Percentiles rank a stretch among this genome's conserved stretches.
Conservation (phyloP, 2,113 vertebrate species). For the Platysternon megacephalum region DNA sequence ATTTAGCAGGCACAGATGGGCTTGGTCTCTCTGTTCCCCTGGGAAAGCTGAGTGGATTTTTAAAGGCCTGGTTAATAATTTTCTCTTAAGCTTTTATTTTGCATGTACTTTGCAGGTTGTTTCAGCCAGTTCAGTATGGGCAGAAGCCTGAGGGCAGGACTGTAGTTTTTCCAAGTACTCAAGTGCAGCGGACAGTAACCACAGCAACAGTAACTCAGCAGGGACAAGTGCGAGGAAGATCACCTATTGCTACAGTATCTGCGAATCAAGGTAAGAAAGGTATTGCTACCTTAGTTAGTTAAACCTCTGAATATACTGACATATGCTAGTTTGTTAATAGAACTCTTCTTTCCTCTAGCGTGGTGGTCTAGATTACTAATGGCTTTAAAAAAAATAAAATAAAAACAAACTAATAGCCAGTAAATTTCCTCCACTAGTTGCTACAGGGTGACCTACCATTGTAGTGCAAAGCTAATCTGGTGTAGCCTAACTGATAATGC, state of each 20-base stretch:
- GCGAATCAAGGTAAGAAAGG: constrained; percentile 84
- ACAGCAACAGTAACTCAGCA: constrained; percentile 75
- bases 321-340: constrained; percentile 10
- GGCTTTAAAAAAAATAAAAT: constrained; percentile 21
- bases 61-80: neutral
- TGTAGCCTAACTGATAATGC: constrained; percentile 36
- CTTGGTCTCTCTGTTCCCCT: neutral
- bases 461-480: constrained; percentile 21
- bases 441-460: constrained; percentile 15
- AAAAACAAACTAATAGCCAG: constrained; percentile 50
- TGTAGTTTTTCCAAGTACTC: constrained; percentile 80
- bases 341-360: constrained; percentile 19
- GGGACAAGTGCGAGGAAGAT: constrained; percentile 84
- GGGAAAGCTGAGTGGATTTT: neutral
- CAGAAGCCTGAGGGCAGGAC: constrained; percentile 92
- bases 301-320: neutral
- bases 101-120: constrained; percentile 78
- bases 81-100: neutral
- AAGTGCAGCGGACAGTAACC: constrained; percentile 77
- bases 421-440: constrained; percentile 24
- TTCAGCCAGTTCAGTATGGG: constrained; percentile 91
- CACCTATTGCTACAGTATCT: constrained; percentile 81
- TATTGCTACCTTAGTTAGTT: neutral
- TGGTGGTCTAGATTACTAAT: constrained; percentile 59
- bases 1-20: neutral